A percentile compares a stretch with the other conserved stretches of the same genome.
Conservation (phyloP, 2,797 vertebrate species). For the Onychomys torridus region DNA sequence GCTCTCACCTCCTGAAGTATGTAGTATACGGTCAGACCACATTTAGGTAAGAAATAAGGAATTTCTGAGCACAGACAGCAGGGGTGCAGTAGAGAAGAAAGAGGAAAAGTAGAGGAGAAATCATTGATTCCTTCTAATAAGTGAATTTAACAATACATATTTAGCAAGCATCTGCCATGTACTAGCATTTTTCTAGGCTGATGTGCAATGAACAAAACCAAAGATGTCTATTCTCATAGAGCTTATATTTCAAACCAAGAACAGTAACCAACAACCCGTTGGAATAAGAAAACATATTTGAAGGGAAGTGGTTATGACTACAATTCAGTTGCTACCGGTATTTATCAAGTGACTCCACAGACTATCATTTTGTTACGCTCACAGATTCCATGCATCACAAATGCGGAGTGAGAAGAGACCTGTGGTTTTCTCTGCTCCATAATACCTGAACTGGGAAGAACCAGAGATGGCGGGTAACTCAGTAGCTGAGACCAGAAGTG, state of each 20-base stretch:
- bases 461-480: not conserved
- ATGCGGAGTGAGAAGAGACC: not conserved
- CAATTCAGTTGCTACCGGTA: not conserved
- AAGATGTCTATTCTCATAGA: not conserved
- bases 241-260: not conserved
- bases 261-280: not conserved
- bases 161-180: not conserved
- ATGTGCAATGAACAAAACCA: not conserved
- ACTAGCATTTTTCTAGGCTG: not conserved
- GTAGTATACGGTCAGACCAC: not conserved
- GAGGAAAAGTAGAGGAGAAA: not conserved
- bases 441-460: not conserved
- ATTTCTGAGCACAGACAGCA: not conserved
- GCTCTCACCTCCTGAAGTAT: not conserved
- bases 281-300: not conserved
- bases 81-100: not conserved
- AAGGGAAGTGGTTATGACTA: not conserved
- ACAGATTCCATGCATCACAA: not conserved
- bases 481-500: not conserved
- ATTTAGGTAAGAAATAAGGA: not conserved
- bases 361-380: not conserved
- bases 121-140: not conserved
- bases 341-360: not conserved
- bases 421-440: not conserved
- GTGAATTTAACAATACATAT: conserved; percentile 4